Evolutionary conservation across 1,140 invertebrate species (phyloP).

Genomic region (Littorina saxatilis): DNA sequence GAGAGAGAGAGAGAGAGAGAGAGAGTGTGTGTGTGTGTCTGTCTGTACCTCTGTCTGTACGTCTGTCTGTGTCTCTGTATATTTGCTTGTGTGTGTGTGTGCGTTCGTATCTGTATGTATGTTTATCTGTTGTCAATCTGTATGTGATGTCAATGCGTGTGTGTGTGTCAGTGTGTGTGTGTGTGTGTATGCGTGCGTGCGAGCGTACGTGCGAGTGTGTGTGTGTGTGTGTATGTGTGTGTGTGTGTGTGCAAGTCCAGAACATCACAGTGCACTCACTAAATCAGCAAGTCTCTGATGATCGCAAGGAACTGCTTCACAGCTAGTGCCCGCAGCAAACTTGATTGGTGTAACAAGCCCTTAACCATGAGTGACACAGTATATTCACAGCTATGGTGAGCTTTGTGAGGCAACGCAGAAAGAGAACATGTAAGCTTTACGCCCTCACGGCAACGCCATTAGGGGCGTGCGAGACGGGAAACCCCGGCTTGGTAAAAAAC

Average conservation of each 20-base stretch:
- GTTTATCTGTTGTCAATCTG: not conserved
- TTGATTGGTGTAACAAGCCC: too few species aligned
- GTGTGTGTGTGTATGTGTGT: not conserved
- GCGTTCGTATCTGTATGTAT: not conserved
- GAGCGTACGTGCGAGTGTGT: too few species aligned
- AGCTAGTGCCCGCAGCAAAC: too few species aligned
- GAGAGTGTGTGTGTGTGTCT: not conserved
- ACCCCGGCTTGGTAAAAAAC: too few species aligned
- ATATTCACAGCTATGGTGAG: not conserved
- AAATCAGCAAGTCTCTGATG: too few species aligned
- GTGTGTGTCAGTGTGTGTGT: not conserved
- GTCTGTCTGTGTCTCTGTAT: not conserved
- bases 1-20: too few species aligned
- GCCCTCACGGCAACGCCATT: too few species aligned
- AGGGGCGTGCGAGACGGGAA: too few species aligned
- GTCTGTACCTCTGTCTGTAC: not conserved
- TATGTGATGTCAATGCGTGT: not conserved
- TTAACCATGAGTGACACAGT: not conserved
- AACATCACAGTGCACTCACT: not conserved
- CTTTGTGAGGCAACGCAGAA: not conserved
- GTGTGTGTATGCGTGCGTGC: not conserved
- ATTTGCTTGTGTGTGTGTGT: not conserved
- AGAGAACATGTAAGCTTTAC: too few species aligned
- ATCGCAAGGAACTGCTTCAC: too few species aligned
- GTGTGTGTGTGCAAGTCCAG: not conserved